These are phyloP conservation scores for Phyto melanocephala DNA, from an alignment of 2,888 invertebrate genomes.

Conservation along the genomic window DNA sequence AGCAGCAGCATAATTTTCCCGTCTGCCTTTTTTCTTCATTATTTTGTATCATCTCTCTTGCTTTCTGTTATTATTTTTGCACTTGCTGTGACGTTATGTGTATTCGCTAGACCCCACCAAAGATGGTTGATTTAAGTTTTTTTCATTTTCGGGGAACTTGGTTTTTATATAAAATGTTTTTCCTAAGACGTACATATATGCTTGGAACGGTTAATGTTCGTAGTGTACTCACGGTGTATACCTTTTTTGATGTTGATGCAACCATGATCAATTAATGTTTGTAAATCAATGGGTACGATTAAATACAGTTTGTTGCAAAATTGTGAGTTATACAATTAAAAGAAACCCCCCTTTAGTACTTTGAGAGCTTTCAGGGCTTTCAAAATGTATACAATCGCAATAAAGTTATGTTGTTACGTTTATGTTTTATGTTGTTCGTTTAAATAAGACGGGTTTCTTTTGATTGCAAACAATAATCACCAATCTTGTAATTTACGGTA, in stretches of 20 bases:
- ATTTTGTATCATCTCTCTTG: background rate
- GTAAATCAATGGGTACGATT: constrained; percentile 1
- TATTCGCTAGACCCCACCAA: constrained; percentile 28
- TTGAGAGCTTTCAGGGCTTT: background rate
- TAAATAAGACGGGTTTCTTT: too few species aligned
- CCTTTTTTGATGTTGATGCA: constrained; percentile 8
- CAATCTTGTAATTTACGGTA: too few species aligned
- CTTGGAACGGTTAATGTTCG: background rate
- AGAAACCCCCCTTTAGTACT: background rate
- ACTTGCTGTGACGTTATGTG: background rate
- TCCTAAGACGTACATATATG: background rate
- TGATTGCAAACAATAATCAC: too few species aligned
- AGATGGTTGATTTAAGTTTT: constrained; percentile 45
- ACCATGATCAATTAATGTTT: constrained; percentile 45
- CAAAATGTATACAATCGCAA: too few species aligned
- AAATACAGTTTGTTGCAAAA: constrained; percentile 27
- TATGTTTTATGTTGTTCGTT: too few species aligned
- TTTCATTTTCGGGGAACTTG: constrained; percentile 27
- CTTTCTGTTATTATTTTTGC: background rate
- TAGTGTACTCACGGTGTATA: constrained; percentile 9
- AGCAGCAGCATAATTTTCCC: background rate
- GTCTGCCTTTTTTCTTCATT: background rate
- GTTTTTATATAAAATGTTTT: background rate
- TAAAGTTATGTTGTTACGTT: too few species aligned
- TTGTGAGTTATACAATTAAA: constrained; percentile 15